Evolutionary conservation across 2,797 vertebrate genomes (phyloP).

Genomic region (Sebastolobus alascanus): DNA sequence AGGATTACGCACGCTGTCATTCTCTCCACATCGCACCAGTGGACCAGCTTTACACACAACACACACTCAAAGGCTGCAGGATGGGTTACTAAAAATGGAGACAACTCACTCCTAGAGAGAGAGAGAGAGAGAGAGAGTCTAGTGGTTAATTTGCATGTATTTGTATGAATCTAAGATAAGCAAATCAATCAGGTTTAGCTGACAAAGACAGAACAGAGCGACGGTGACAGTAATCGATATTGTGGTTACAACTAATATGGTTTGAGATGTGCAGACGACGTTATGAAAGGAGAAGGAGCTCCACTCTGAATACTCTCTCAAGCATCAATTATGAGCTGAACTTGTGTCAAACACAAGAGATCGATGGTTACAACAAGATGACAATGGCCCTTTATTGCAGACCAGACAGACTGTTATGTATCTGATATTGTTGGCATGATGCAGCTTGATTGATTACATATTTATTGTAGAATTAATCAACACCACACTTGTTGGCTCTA

Average conservation of each 20-base stretch:
- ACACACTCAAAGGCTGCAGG: slow-evolving; percentile 23
- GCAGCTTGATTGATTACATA: background rate
- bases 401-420: background rate
- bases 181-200: slow-evolving; percentile 17
- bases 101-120: slow-evolving; percentile 34
- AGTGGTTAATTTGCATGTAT: slow-evolving; percentile 26
- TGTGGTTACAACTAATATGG: background rate
- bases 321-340: slow-evolving; percentile 10
- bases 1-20: slow-evolving; percentile 62
- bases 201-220: background rate
- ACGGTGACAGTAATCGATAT: background rate
- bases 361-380: background rate
- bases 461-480: slow-evolving; percentile 6
- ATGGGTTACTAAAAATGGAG: slow-evolving; percentile 59
- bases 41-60: slow-evolving; percentile 62
- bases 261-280: background rate
- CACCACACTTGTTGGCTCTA: slow-evolving; percentile 8
- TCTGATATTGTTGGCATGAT: slow-evolving; percentile 6
- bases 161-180: slow-evolving; percentile 43
- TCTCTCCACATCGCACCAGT: slow-evolving; percentile 60
- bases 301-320: background rate
- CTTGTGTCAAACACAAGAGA: slow-evolving; percentile 1
- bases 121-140: slow-evolving; percentile 5
- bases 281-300: background rate
- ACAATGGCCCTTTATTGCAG: slow-evolving; percentile 4